phyloP scores from a whole-genome alignment of 1,140 invertebrate genomes.

The Matsumurasca onukii region DNA sequence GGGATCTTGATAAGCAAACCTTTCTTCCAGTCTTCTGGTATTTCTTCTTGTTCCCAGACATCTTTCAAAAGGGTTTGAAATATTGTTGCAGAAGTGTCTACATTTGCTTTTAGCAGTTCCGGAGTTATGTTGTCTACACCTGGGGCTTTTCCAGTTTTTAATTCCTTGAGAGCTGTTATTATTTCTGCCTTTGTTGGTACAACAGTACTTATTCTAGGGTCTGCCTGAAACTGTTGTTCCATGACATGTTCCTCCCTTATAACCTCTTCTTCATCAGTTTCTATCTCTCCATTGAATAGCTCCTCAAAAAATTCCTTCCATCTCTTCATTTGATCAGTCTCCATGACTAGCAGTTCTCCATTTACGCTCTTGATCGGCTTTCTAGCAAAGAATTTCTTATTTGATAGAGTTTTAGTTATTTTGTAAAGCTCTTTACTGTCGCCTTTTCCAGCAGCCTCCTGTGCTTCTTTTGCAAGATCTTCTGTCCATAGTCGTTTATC shows the following conservation, averaged over 20 bases:
- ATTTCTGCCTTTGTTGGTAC: no score
- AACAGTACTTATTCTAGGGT: no score
- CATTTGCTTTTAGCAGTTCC: no score
- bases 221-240: not conserved
- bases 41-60: no score
- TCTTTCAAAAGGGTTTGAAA: no score
- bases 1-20: no score
- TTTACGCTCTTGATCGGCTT: slow-evolving; percentile 21
- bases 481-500: not conserved
- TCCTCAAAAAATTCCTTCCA: slow-evolving; percentile 20
- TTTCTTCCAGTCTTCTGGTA: no score
- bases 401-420: slow-evolving; percentile 6
- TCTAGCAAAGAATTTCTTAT: slow-evolving; percentile 12
- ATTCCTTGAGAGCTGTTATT: slow-evolving; percentile 8
- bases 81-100: no score
- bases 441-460: slow-evolving; percentile 12
- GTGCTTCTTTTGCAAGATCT: slow-evolving; percentile 10
- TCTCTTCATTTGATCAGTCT: no score
- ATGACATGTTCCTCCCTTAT: not conserved
- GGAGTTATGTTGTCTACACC: slow-evolving; percentile 22
- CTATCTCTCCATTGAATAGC: slow-evolving; percentile 28
- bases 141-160: no score
- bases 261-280: slow-evolving; percentile 8
- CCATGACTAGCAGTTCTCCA: no score
- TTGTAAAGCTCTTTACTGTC: no score